These are phyloP conservation scores for Nowickia ferox DNA, from an alignment of 2,888 invertebrate genomes.

Conservation along the genomic window DNA sequence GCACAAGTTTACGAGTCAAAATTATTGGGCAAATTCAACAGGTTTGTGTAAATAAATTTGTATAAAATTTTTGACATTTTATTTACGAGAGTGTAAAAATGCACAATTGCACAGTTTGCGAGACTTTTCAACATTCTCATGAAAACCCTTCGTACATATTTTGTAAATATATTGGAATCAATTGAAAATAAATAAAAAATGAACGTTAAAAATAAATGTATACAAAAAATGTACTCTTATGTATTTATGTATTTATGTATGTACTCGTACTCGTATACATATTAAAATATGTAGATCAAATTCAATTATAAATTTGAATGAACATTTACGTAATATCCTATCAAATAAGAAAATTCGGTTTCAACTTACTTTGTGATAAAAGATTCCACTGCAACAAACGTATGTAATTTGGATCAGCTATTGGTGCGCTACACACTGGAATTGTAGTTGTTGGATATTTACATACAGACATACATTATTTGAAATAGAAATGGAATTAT, in stretches of 20 bases:
- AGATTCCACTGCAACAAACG: constrained; percentile 89
- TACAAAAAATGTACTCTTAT: background rate
- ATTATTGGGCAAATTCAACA: no score
- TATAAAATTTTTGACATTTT: no score
- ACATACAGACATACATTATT: background rate
- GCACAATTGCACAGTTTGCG: no score
- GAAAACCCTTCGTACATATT: no score
- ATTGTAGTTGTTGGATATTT: background rate
- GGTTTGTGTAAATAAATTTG: no score
- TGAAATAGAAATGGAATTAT: constrained; percentile 36
- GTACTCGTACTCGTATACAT: background rate
- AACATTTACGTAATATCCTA: constrained; percentile 52
- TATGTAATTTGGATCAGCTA: constrained; percentile 83
- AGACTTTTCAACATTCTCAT: no score
- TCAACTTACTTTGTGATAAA: constrained; percentile 87
- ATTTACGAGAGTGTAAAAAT: no score
- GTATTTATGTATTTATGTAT: background rate
- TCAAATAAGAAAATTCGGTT: background rate
- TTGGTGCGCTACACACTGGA: constrained; percentile 84
- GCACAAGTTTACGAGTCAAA: no score
- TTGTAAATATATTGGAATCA: no score
- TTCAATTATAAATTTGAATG: background rate
- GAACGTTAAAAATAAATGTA: no score
- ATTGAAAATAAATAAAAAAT: no score
- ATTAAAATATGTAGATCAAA: constrained; percentile 42